Percentiles rank a stretch among this genome's conserved stretches.
Evolutionary conservation across 2,113 vertebrate species (phyloP).

Genomic region (Microcebus lehilahytsara): DNA sequence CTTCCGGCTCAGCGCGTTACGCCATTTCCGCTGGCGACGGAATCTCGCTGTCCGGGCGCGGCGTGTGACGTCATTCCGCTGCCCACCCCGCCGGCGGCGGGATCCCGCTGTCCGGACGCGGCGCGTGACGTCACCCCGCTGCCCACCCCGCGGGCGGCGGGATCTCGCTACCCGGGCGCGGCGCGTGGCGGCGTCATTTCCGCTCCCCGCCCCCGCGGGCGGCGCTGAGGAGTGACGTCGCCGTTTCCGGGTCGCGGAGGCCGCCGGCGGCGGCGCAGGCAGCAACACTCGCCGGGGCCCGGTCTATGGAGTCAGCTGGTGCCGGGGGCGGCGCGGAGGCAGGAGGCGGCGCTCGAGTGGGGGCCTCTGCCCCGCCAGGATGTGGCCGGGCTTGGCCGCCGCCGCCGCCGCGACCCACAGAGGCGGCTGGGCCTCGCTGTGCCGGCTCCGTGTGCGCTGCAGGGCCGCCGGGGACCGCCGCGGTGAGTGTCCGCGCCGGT

Average conservation of each 20-base stretch:
- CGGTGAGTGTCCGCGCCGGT: slow-evolving; percentile 79
- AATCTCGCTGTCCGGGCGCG: fast-evolving
- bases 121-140: background rate
- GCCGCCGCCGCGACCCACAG: slow-evolving; percentile 77
- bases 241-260: slow-evolving; percentile 51
- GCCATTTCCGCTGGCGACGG: fast-evolving
- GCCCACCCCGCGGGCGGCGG: fast-evolving
- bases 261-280: slow-evolving; percentile 1
- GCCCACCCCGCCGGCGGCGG: fast-evolving
- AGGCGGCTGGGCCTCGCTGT: slow-evolving; percentile 79
- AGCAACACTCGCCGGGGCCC: fast-evolving
- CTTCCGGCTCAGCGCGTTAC: no score
- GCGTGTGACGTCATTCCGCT: background rate
- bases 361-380: slow-evolving; percentile 68
- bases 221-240: background rate
- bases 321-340: slow-evolving; percentile 46
- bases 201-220: background rate
- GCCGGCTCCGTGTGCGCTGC: slow-evolving; percentile 79
- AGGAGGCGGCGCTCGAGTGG: slow-evolving; percentile 47
- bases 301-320: slow-evolving; percentile 71
- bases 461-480: slow-evolving; percentile 70
- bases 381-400: slow-evolving; percentile 82
- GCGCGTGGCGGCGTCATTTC: background rate
- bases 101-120: fast-evolving
- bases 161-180: fast-evolving